Conservation (phyloP, 2,113 vertebrate species). For the Isurus oxyrinchus region DNA sequence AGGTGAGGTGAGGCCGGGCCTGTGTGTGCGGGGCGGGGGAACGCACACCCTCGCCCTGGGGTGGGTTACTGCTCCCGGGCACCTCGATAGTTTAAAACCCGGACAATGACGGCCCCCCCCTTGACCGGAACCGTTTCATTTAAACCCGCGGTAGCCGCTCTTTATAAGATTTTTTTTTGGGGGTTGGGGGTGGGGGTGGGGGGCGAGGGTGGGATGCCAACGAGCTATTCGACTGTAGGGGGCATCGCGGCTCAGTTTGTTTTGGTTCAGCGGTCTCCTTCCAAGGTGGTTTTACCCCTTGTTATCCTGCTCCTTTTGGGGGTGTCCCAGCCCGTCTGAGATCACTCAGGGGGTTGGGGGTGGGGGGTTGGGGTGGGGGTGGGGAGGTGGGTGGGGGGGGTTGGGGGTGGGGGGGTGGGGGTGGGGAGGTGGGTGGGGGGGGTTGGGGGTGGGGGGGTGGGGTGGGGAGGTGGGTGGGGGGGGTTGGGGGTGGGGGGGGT, state of each 20-base stretch:
- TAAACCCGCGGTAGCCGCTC: neutral
- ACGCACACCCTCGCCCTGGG: neutral
- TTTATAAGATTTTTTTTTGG: neutral
- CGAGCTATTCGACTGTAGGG: neutral
- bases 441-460: neutral
- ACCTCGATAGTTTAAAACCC: neutral
- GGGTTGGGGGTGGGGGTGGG: neutral
- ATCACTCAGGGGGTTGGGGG: too few relatives aligned
- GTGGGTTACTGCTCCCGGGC: neutral
- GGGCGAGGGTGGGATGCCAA: neutral
- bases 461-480: too few relatives aligned
- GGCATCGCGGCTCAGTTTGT: neutral
- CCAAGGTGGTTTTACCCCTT: neutral
- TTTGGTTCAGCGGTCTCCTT: neutral
- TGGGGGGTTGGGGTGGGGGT: neutral
- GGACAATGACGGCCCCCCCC: neutral
- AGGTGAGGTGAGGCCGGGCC: slow-evolving; percentile 58
- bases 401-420: neutral
- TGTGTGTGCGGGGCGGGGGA: too few relatives aligned
- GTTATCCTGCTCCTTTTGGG: too few relatives aligned
- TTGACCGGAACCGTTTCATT: neutral
- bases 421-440: too few relatives aligned
- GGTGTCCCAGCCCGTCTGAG: neutral
- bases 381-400: too few relatives aligned
- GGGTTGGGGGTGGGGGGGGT: neutral